Evolutionary conservation across 2,113 vertebrate species (phyloP), one percentile per base, ranked within the genome.

Genomic region (Sturnus vulgaris): DNA sequence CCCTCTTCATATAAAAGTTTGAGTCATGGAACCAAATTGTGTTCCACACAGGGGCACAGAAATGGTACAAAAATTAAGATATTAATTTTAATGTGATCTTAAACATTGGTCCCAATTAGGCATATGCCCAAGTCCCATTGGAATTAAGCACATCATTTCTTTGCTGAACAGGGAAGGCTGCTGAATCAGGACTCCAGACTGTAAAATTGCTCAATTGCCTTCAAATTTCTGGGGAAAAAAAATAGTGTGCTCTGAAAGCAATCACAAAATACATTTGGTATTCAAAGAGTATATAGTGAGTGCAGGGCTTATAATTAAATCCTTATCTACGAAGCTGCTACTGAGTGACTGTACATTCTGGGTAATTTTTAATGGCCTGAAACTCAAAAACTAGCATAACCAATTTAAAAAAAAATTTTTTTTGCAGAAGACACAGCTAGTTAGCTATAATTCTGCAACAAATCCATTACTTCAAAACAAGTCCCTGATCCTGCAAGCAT

Each of bases 141-240:
- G 92, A 96, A 83, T 95, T 94, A 86, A 93, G 90, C 80, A 92
- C 90, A 88, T 95, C 10, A 93, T 95, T 97, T 92, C 86, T 88
- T 78, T 94, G 80, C 93, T 88, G 95, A 96, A 60, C 72, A 68
- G 80, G 82, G 86, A 96, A 95, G 90, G 82, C 92, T 97, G 96
- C 95, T 96, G 96, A 96, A 96, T 96, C 95, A 96, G 93, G 95
- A 96, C 86, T 96, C 93, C 57, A 90, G 72, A 94, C 93, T 94
- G 96, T 94, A 96, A 97, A 97, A 97, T 96, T 96, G 94, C 92
- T 95, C 96, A 97, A 96, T 93, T 96, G 96, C 95, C 92, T 96
- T 95, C 93, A 96, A 93, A 95, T 96, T 97, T 96, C 95, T 95
- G 52, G 90, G 79, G 84, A 35, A 86, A 83, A 96, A 95, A 96